Evolutionary conservation across 2,888 invertebrate genomes (phyloP), one percentile per base, ranked within the genome.

Genomic region (Thera obeliscata): DNA sequence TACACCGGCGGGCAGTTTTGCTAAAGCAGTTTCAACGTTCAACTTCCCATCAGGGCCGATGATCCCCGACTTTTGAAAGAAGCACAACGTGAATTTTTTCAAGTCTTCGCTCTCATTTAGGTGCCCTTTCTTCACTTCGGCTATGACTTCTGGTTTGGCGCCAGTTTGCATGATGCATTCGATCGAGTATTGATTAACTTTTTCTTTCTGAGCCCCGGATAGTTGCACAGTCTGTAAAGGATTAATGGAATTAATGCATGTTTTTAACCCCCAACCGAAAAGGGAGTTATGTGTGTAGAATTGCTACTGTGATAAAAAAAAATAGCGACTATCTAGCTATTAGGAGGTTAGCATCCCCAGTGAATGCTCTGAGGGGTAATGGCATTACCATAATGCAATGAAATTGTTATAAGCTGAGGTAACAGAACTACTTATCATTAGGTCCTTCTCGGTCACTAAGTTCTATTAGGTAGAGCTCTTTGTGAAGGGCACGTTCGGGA

Each of bases 41-140:
- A 94, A 71, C 61, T 92, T 88, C 0, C 88, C 92, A 56, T 89
- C 87, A 0, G 73, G 55, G 12, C 79, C 78, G 0, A 91, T 57
- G 2, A 93, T 84, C 2, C 87, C 88, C 1, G 90, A 80, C 69
- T 91, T 93, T 67, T 91, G 81, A 79, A 93, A 90, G 82, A 94
- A 89, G 76, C 94, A 94, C 0, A 90, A 78, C 0, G 87, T 81
- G 71, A 93, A 94, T 56, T 91, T 89, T 73, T 94, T 94, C 0
- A 94, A 72, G 0, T 75, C 81, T 7, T 91, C 88, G 56, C 94
- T 92, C 0, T 94, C 89, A 67, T 73, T 70, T 7, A 91, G 80
- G 2, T 87, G 76, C 0, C 94, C 94, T 65, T 89, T 89, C 64
- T 90, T 89, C 0, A 89, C 90, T 60, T 88, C 86, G 0, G 81